Percentiles rank a stretch among this genome's conserved stretches.
Evolutionary conservation across 2,113 vertebrate species (phyloP).

Genomic region (Spilogale gracilis): DNA sequence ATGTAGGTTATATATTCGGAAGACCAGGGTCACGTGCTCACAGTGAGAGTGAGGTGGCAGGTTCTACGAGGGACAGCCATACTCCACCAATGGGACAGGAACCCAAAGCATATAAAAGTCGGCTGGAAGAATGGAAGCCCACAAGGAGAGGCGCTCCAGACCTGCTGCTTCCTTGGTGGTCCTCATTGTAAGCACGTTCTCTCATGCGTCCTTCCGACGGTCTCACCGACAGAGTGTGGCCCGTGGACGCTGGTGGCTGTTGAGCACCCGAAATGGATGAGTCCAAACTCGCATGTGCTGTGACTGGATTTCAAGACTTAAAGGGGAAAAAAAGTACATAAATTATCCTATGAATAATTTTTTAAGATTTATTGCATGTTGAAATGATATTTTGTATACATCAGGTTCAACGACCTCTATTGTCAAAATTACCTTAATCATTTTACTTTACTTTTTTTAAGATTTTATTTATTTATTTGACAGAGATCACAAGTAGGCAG

Average conservation of each 20-base stretch:
- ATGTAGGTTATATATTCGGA: neutral
- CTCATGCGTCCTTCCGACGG: no score
- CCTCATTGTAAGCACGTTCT: neutral
- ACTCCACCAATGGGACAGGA: neutral
- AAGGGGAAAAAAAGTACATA: neutral
- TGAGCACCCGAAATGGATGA: neutral
- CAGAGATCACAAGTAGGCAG: no score
- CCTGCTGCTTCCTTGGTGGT: neutral
- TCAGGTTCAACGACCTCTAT: neutral
- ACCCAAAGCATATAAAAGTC: neutral
- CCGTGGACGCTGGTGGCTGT: accelerated
- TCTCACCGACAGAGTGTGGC: neutral
- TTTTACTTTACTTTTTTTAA: neutral
- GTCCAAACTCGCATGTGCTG: neutral
- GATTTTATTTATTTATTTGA: no score
- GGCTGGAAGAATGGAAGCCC: neutral
- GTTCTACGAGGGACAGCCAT: neutral
- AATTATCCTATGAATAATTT: neutral
- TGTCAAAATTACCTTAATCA: neutral
- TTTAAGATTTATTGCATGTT: neutral
- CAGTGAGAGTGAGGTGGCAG: neutral
- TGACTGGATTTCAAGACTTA: neutral
- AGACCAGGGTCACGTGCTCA: neutral
- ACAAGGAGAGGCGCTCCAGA: accelerated
- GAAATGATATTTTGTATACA: neutral